phyloP scores from a whole-genome alignment of 2,888 invertebrate genomes.

The Melitaea athalia region DNA sequence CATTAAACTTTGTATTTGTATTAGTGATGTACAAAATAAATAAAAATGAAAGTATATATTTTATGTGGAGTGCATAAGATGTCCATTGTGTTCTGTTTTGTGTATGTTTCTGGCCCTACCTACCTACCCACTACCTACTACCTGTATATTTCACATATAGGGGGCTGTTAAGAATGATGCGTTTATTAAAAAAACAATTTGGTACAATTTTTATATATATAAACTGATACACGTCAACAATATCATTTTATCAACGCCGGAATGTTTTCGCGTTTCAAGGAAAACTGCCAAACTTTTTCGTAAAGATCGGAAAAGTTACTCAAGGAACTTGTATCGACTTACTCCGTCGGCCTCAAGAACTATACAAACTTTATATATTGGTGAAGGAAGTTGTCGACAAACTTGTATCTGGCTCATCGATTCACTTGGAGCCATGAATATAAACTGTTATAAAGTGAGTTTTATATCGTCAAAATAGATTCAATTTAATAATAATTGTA shows the following conservation, averaged over 20 bases:
- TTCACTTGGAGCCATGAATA: not conserved
- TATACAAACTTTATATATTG: slow-evolving; percentile 6
- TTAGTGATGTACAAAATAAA: no score
- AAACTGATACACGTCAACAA: not conserved
- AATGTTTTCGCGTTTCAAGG: slow-evolving; percentile 11
- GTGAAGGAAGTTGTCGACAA: not conserved
- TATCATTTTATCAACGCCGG: not conserved
- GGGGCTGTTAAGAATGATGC: no score
- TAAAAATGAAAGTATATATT: no score
- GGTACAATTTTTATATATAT: not conserved
- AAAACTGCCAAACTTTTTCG: slow-evolving; percentile 18
- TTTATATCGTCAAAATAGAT: no score
- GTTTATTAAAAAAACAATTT: no score
- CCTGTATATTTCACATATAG: no score
- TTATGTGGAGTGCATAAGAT: no score
- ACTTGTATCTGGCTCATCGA: not conserved
- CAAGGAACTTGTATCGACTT: not conserved
- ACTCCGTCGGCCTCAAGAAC: slow-evolving; percentile 4
- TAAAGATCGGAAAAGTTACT: slow-evolving; percentile 14
- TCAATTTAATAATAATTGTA: no score
- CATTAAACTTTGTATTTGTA: no score
- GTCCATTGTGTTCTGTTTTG: no score
- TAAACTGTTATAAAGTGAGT: not conserved
- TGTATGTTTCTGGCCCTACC: no score
- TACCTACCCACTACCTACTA: no score